Base-by-base conservation (phyloP, 2,888 invertebrate species). In the Dyspetes luteomarginatus region DNA sequence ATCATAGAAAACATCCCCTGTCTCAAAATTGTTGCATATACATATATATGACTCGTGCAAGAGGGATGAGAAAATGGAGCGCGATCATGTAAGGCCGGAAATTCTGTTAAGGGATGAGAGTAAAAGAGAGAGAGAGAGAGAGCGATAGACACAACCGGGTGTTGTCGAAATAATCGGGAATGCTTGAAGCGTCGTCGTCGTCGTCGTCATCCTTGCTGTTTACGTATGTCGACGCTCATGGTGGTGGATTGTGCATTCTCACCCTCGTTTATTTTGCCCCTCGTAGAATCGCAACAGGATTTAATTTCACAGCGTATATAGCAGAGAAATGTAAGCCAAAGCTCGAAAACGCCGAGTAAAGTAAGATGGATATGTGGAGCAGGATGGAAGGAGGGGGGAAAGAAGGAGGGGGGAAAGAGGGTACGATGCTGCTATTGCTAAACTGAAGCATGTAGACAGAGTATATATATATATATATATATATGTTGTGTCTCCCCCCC, bases 121-220 rank as follows among this genome's bases (percentile, higher is more conserved):
- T 3, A 17, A 7, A 1, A 5, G 28, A 17, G 30, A 9, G 68
- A 28, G 43, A 19, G 45, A 45, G n/a, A 17, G 43, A 36, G n/a
- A 36, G 19, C n/a, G 58, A 36, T 28, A 17, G 68, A 52, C 36
- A 43, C 41, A 52, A 45, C 43, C 22, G 17, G 58, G 50, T 69
- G 58, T 56, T 71, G 69, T 75, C 56, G 69, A 74, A 75, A 79
- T 79, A 79, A 74, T 79, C 79, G 69, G 41, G 15, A 56, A 79
- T 69, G 69, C 79, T 75, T 24, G 56, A 69, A 69, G 69, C 64
- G 69, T 64, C 58, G 17, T 74, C 65, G 56, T 15, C 3, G 58
- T 72, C 52, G 72, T 41, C 60, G 60, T 67, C 60, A 56, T 52
- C 36, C 41, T 78, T 28, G 22, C 45, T 7, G 48, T 26, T n/a